Evolutionary conservation across 2,888 invertebrate genomes (phyloP), one percentile per base, ranked within the genome.

Genomic region (Limnephilus auricula): DNA sequence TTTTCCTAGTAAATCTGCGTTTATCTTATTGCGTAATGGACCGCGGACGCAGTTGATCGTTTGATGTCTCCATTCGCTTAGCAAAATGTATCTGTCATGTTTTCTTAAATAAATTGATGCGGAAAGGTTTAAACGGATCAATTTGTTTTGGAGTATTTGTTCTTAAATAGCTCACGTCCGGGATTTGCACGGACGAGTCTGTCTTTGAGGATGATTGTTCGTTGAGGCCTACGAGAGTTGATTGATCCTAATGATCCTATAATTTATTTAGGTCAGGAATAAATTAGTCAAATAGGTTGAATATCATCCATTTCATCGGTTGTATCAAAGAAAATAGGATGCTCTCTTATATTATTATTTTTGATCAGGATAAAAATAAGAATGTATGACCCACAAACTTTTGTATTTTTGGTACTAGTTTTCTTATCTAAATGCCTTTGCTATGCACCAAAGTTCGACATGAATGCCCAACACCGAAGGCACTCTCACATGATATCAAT

Each of bases 1-100:
- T 91, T 91, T 91, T 89, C 91, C 91, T 40, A 85, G 84, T 84
- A 85, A 91, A 89, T 89, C 89, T 89, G 32, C 79, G 83, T 40
- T 78, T 30, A 85, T 90, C 90, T 50, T 65, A 90, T 90, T 90
- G 90, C 90, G 90, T 90, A 90, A 90, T 85, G 79, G 25, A 79
- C 85, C 40, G 31, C 90, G 85, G 84, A 37, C 90, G 79, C 65
- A 65, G 65, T 79, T 79, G 89, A 30, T 10, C 34, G 89, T 37
- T 79, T 89, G 89, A 89, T 79, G 89, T 79, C 89, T 89, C 89
- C 37, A 37, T 79, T 79, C 89, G 79, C 30, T 89, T 79, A 89
- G 37, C 79, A 34, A 79, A 89, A 78, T 50, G 50, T 89, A 79
- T 34, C 88, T 30, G 79, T 89, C 89, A 89, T 79, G 79, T 89